A percentile compares a stretch with the other conserved stretches of the same genome.
phyloP scores from a whole-genome alignment of 2,113 vertebrate genomes.

The Anoplopoma fimbria region DNA sequence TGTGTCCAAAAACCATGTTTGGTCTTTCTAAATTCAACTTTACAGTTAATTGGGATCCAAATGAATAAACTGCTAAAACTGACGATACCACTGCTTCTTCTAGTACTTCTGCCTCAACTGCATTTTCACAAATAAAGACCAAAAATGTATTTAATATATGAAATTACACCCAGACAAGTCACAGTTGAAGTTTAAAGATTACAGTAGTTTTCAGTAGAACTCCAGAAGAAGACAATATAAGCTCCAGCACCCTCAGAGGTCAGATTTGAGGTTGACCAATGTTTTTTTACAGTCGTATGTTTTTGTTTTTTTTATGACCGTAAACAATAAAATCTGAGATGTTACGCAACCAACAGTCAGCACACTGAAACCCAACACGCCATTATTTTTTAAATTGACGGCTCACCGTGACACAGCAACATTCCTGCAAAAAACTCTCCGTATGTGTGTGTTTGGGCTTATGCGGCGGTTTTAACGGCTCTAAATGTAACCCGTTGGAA shows the following conservation, averaged over 20 bases:
- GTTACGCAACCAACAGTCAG: conserved; percentile 23
- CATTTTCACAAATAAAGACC: no score
- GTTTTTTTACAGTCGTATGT: no score
- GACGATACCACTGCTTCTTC: no score
- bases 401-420: conserved; percentile 33
- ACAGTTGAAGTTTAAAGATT: background rate
- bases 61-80: no score
- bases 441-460: background rate
- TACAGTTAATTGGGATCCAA: no score
- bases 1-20: no score
- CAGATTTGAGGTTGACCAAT: background rate
- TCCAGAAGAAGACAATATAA: no score
- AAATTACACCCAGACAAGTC: no score
- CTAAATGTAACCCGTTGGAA: conserved; percentile 11
- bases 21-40: no score
- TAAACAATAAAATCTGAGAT: background rate
- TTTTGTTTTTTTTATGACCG: background rate
- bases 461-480: conserved; percentile 2
- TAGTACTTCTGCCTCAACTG: no score
- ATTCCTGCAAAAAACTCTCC: conserved; percentile 21
- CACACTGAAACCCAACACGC: background rate
- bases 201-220: background rate
- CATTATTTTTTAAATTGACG: background rate
- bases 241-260: background rate
- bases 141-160: no score